phyloP scores from a whole-genome alignment of 2,113 vertebrate species.

The Bucco capensis region DNA sequence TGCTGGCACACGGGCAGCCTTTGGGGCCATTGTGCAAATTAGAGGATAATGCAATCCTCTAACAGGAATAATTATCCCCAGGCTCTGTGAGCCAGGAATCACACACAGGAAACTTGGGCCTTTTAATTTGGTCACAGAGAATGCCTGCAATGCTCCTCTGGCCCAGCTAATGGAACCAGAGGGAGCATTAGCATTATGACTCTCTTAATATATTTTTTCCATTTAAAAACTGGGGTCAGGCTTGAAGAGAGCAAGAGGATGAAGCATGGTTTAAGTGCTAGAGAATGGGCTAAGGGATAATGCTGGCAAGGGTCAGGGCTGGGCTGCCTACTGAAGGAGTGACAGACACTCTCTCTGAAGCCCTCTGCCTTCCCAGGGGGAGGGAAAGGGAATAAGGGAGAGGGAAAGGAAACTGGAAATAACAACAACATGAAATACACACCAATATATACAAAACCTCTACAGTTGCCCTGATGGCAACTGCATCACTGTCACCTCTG shows the following conservation, averaged over 20 bases:
- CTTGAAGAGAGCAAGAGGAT: neutral
- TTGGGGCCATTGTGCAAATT: slow-evolving; percentile 38
- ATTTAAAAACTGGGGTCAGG: slow-evolving; percentile 13
- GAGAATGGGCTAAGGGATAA: neutral
- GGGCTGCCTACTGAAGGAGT: no score
- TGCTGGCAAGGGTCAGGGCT: no score
- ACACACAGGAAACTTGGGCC: neutral
- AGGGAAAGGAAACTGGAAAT: no score
- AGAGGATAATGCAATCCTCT: slow-evolving; percentile 9
- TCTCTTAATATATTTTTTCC: slow-evolving; percentile 19
- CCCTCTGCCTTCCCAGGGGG: no score
- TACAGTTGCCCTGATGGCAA: no score
- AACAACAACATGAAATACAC: no score
- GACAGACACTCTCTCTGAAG: no score
- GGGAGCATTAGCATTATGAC: slow-evolving; percentile 9
- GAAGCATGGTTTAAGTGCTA: neutral
- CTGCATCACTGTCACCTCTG: no score
- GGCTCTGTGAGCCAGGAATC: neutral
- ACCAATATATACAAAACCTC: no score
- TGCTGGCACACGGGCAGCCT: slow-evolving; percentile 5
- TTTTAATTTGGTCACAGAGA: slow-evolving; percentile 31
- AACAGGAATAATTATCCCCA: slow-evolving; percentile 39
- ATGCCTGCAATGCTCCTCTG: neutral
- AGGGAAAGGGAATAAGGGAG: no score
- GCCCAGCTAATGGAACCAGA: slow-evolving; percentile 28